Evolutionary conservation across 2,113 vertebrate species (phyloP).

Genomic region (Pelodiscus sinensis): DNA sequence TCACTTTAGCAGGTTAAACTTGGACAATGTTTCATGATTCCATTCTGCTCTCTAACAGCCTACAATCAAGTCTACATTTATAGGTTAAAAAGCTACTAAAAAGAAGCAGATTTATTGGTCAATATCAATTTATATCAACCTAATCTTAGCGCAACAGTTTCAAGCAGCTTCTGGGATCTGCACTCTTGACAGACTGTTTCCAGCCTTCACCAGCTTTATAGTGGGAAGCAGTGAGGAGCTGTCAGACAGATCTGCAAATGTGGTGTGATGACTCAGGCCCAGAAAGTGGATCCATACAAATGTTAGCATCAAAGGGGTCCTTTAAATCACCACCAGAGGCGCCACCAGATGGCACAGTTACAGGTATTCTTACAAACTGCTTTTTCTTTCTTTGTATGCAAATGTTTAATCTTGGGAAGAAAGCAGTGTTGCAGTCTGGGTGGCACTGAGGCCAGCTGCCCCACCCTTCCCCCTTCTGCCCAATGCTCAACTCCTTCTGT

Average conservation of each 20-base stretch:
- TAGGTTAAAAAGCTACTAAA: not conserved
- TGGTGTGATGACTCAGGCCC: not conserved
- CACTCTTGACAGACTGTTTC: not conserved
- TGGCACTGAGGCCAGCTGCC: no score
- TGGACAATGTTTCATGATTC: conserved; percentile 19
- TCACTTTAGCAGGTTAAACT: conserved; percentile 19
- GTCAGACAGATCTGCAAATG: not conserved
- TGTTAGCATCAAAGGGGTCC: not conserved
- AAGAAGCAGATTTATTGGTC: not conserved
- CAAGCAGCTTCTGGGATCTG: not conserved
- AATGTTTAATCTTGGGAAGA: no score
- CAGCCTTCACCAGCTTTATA: not conserved
- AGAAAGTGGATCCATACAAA: not conserved
- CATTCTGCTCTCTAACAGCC: not conserved
- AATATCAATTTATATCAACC: not conserved
- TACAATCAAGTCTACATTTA: not conserved
- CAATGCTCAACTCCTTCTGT: no score
- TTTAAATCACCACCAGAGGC: no score
- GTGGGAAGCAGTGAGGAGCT: not conserved
- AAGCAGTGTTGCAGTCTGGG: no score
- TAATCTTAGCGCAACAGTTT: not conserved
- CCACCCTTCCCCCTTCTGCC: no score
- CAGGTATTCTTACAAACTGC: no score
- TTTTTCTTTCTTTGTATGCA: no score
- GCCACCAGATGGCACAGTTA: no score